Conservation (phyloP, 2,797 vertebrate genomes). For the Ctenochaetus hawaiiensis region DNA sequence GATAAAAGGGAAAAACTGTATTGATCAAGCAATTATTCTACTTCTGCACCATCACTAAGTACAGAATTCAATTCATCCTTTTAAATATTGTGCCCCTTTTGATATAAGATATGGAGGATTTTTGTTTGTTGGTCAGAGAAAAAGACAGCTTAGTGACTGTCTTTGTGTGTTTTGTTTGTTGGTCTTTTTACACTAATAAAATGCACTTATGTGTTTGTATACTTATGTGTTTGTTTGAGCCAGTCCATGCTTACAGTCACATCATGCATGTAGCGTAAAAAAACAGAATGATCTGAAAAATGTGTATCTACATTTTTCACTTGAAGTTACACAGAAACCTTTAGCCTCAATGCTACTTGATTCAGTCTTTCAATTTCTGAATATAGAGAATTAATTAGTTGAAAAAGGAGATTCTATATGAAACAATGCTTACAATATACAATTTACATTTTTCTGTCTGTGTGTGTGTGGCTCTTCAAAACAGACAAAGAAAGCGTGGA, state of each 20-base stretch:
- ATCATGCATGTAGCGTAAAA: background rate
- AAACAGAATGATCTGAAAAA: background rate
- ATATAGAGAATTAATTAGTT: slow-evolving; percentile 22
- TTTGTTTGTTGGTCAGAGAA: background rate
- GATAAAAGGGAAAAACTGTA: slow-evolving; percentile 21
- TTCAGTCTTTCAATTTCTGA: slow-evolving; percentile 16
- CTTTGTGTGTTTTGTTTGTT: background rate
- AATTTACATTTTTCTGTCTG: slow-evolving; percentile 5
- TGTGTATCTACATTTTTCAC: background rate
- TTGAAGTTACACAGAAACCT: background rate
- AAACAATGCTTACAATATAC: slow-evolving; percentile 12
- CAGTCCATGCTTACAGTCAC: too few relatives aligned
- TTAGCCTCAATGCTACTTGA: slow-evolving; percentile 12
- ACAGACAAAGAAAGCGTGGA: slow-evolving; percentile 23
- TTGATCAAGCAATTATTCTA: slow-evolving; percentile 40
- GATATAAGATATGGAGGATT: background rate
- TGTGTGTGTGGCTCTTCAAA: background rate
- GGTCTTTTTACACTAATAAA: background rate
- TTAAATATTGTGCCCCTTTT: background rate
- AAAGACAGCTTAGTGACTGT: slow-evolving; percentile 5
- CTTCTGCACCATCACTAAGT: slow-evolving; percentile 27
- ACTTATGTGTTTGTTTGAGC: too few relatives aligned
- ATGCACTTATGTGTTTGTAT: background rate
- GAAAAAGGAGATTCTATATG: background rate
- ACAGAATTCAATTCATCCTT: slow-evolving; percentile 13